Evolutionary conservation across 1,140 invertebrate species (phyloP).

Genomic region (Macrotrachela quadricornifera): DNA sequence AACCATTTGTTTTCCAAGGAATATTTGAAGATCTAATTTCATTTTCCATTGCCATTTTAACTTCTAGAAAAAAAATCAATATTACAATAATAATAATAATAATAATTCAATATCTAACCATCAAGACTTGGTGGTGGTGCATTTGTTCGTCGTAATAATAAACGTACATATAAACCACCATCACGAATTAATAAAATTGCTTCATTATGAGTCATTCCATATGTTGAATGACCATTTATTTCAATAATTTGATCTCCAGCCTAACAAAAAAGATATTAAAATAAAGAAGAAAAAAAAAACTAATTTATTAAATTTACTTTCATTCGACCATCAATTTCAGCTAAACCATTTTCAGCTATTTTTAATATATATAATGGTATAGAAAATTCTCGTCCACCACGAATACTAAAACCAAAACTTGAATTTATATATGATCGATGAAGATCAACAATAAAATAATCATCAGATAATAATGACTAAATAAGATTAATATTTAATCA

Average conservation of each 20-base stretch:
- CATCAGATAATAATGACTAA: no score
- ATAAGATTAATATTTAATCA: no score
- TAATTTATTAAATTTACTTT: slow-evolving; percentile 27
- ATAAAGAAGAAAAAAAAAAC: no score
- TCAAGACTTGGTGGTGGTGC: not conserved
- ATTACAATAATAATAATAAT: no score
- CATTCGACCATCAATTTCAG: slow-evolving; percentile 45
- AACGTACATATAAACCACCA: not conserved
- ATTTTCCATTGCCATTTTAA: no score
- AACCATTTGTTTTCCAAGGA: no score
- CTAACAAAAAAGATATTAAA: no score
- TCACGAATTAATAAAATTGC: slow-evolving; percentile 5
- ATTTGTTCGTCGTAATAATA: slow-evolving; percentile 5
- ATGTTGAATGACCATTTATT: slow-evolving; percentile 7
- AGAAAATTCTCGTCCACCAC: slow-evolving; percentile 58
- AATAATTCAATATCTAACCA: no score
- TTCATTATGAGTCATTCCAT: slow-evolving; percentile 6
- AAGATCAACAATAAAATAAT: no score
- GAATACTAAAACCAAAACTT: slow-evolving; percentile 62
- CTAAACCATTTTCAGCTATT: slow-evolving; percentile 59
- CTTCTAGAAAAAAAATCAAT: no score
- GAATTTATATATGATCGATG: no score
- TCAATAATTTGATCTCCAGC: slow-evolving; percentile 5
- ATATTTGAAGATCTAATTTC: no score
- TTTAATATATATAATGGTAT: slow-evolving; percentile 60